A percentile compares a stretch with the other conserved stretches of the same genome.
These are phyloP conservation scores for Dysdera silvatica DNA, from an alignment of 1,140 invertebrate species.

Conservation along the genomic window DNA sequence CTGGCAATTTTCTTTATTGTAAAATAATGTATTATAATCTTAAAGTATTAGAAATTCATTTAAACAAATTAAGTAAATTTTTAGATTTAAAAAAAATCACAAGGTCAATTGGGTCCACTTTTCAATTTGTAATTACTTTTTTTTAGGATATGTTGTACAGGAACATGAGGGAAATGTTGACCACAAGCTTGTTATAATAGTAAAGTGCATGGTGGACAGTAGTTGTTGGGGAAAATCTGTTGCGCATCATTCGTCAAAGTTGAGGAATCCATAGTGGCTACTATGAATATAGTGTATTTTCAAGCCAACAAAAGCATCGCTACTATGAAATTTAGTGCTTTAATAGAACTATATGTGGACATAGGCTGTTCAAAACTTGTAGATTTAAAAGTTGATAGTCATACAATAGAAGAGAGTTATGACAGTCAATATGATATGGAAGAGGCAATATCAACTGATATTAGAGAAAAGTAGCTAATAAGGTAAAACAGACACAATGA, in stretches of 20 bases:
- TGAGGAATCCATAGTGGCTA: not conserved
- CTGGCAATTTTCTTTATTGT: no score
- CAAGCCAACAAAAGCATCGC: not conserved
- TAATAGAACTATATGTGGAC: not conserved
- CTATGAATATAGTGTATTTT: not conserved
- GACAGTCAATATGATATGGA: not conserved
- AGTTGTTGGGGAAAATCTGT: not conserved
- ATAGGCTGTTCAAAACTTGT: not conserved
- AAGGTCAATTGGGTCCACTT: no score
- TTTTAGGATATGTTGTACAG: not conserved
- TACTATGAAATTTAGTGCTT: not conserved
- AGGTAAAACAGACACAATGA: not conserved
- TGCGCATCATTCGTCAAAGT: not conserved
- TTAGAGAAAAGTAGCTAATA: not conserved
- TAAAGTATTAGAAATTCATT: no score
- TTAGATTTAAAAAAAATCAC: no score
- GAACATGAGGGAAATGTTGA: not conserved
- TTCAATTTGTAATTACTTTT: no score
- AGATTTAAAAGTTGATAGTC: not conserved
- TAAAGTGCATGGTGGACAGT: not conserved
- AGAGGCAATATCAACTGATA: not conserved
- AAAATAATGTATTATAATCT: no score
- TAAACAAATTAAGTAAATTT: no score
- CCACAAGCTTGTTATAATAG: not conserved
- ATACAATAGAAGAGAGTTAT: not conserved